Base-by-base conservation (phyloP, 2,888 invertebrate genomes). In the Eupeodes latifasciatus region DNA sequence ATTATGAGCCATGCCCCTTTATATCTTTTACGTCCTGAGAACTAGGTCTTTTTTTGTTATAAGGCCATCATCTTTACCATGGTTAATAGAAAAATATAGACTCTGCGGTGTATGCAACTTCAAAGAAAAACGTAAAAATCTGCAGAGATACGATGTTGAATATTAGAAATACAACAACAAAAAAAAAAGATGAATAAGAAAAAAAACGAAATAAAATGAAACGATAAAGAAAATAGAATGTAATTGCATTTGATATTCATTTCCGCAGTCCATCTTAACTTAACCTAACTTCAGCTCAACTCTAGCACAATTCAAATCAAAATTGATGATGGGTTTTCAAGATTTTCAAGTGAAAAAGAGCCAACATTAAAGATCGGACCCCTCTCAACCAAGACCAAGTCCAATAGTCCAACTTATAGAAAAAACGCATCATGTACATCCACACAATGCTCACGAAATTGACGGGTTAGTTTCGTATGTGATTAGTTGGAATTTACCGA, bases 191-290 rank as follows among this genome's bases (percentile, higher is more conserved):
- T 40, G 27, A 27, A 19, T 0, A 19, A 19, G 1, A 19, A 19
- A 19, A 27, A 27, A 27, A 27, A 27, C 27, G 27, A 27, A 27
- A 27, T 27, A 34, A 34, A 66, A 47, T 12, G 10, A 66, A 66
- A 27, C 27, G 66, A 66, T 16, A 5, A 62, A 69, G 55, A 53
- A 67, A 61, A 76, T 55, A 36, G 61, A 59, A 66, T 72, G 71
- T 81, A 85, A 85, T 85, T 85, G 81, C 66, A 72, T 81, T 85
- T 55, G 59, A 61, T 83, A 74, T 81, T 80, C 83, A 74, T 76
- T 87, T 87, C 87, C 83, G 83, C 59, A 83, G 61, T 72, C 72
- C 49, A 57, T 40, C 49, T 51, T 9, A 10, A 55, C 16, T 16
- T 16, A n/a, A 27, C 27, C 27, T 4, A 27, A 27, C 27, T 27